These are phyloP conservation scores for Papilio polyxenes DNA, from an alignment of 1,140 invertebrate species.

Conservation along the genomic window DNA sequence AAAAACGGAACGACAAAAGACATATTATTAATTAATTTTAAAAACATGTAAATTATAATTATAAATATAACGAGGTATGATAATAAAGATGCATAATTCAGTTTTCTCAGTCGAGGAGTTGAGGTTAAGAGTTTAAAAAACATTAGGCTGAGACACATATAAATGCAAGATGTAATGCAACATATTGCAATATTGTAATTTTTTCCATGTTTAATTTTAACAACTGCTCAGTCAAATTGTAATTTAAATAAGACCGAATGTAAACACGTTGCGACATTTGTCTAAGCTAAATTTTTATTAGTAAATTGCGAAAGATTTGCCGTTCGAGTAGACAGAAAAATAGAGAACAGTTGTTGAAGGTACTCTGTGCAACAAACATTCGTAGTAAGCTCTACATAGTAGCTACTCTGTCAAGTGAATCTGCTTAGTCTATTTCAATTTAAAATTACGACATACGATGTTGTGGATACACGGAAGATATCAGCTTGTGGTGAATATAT, in stretches of 20 bases:
- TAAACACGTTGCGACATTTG: constrained; percentile 14
- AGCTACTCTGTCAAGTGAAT: neutral
- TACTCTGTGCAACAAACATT: constrained; percentile 9
- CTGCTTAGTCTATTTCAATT: neutral
- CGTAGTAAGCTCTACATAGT: neutral
- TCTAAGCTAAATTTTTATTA: constrained; percentile 28
- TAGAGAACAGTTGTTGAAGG: constrained; percentile 22
- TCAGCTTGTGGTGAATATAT: neutral
- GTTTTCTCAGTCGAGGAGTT: too few relatives aligned
- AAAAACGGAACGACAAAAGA: too few relatives aligned
- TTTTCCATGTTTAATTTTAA: neutral
- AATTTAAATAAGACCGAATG: neutral
- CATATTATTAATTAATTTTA: neutral
- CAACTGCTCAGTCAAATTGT: constrained; percentile 9
- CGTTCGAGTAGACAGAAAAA: constrained; percentile 31
- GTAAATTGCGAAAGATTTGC: constrained; percentile 17
- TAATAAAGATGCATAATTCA: too few relatives aligned
- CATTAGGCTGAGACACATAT: neutral
- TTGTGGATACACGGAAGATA: neutral
- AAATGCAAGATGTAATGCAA: neutral
- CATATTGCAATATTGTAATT: neutral
- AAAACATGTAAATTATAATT: neutral
- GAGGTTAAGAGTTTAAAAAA: neutral
- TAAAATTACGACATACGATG: neutral
- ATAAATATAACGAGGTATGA: too few relatives aligned